These are phyloP conservation scores for Philopotamus ludificatus DNA, from an alignment of 1,140 invertebrate species.

Conservation along the genomic window DNA sequence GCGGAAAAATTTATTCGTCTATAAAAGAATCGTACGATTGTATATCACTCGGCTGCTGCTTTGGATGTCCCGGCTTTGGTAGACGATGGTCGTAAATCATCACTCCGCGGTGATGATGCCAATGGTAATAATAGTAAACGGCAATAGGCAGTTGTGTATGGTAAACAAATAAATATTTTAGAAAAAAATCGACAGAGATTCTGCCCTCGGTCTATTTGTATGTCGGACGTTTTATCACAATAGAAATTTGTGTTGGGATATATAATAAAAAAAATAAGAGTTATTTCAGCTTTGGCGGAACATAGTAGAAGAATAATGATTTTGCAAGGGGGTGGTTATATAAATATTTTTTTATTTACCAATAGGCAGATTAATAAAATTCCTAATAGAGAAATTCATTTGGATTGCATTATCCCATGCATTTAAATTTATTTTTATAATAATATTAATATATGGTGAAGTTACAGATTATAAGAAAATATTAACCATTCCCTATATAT, in stretches of 20 bases:
- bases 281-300: slow-evolving; percentile 1
- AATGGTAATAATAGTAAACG: neutral
- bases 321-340: neutral
- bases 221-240: slow-evolving; percentile 22
- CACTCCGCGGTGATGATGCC: neutral
- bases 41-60: neutral
- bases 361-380: neutral
- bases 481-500: no score
- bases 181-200: neutral
- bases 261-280: slow-evolving; percentile 5
- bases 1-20: neutral
- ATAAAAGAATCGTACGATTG: neutral
- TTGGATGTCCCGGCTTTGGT: no score
- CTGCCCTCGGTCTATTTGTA: slow-evolving; percentile 9
- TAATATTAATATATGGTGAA: no score
- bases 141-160: neutral
- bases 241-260: slow-evolving; percentile 3
- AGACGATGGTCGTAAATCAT: neutral
- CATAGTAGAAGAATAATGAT: slow-evolving; percentile 5
- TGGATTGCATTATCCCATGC: no score
- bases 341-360: slow-evolving; percentile 9
- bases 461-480: no score
- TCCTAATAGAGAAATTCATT: neutral
- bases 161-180: slow-evolving; percentile 23
- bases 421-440: no score